Percentiles rank a stretch among this genome's conserved stretches.
Conservation (phyloP, 2,888 invertebrate species). For the Lasioglossum zephyrum region DNA sequence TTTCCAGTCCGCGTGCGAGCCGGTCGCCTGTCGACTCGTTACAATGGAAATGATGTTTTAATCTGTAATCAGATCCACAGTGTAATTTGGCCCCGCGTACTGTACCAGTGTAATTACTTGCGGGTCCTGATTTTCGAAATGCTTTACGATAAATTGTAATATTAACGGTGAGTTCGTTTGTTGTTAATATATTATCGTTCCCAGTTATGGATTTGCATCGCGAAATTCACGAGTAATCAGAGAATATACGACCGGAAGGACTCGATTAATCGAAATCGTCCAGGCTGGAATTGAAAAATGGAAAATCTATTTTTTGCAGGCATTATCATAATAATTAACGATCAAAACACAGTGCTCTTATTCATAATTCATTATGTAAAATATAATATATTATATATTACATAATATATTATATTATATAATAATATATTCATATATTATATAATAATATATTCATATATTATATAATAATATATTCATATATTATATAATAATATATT, state of each 20-base stretch:
- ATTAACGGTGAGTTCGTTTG: background rate
- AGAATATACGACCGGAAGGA: background rate
- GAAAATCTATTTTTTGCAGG: background rate
- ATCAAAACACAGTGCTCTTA: background rate
- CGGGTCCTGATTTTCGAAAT: background rate
- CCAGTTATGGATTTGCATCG: background rate
- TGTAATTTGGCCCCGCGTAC: background rate
- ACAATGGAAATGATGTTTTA: slow-evolving; percentile 3
- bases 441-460: too few relatives aligned
- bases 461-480: too few relatives aligned
- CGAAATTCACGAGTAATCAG: background rate
- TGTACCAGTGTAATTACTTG: background rate
- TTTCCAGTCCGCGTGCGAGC: background rate
- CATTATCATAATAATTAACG: background rate
- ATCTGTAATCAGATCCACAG: background rate
- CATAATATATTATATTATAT: too few relatives aligned
- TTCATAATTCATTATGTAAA: too few relatives aligned
- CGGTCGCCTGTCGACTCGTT: background rate
- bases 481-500: too few relatives aligned
- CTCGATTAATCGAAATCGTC: background rate
- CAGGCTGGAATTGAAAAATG: background rate
- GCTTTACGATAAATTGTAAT: background rate
- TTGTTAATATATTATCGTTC: background rate
- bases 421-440: too few relatives aligned
- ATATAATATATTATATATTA: too few relatives aligned